Percentiles rank a stretch among this genome's conserved stretches.
phyloP scores from a whole-genome alignment of 2,888 invertebrate genomes.

The Mythimna lalbum region DNA sequence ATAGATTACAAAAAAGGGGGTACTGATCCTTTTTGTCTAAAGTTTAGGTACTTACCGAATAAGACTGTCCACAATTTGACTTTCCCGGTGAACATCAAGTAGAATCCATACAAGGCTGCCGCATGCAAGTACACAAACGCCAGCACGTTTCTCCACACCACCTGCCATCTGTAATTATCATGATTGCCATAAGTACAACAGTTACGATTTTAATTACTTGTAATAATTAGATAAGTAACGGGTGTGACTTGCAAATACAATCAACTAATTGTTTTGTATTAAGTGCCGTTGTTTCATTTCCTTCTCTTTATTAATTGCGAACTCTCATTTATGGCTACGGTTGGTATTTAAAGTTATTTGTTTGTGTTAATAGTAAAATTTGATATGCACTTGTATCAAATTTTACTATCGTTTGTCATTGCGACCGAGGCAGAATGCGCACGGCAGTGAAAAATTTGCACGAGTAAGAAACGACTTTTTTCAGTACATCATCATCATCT shows the following conservation, averaged over 20 bases:
- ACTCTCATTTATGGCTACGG: slow-evolving; percentile 2
- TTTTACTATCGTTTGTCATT: too few species aligned
- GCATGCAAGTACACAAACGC: slow-evolving; percentile 93
- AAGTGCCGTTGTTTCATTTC: slow-evolving; percentile 2
- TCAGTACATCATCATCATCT: too few species aligned
- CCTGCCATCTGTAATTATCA: slow-evolving; percentile 90
- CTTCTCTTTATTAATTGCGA: not conserved
- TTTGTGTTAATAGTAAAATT: too few species aligned
- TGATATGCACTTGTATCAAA: too few species aligned
- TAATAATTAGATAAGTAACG: slow-evolving; percentile 26
- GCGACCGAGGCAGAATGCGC: too few species aligned
- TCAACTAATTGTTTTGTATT: slow-evolving; percentile 14
- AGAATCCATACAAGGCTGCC: slow-evolving; percentile 92
- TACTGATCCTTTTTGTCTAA: too few species aligned
- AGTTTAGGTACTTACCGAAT: slow-evolving; percentile 86
- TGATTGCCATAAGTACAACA: slow-evolving; percentile 41
- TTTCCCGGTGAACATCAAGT: slow-evolving; percentile 86
- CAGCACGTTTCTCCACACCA: slow-evolving; percentile 95
- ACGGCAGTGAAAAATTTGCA: too few species aligned
- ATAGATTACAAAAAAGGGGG: too few species aligned
- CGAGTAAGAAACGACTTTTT: too few species aligned
- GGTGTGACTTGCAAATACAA: slow-evolving; percentile 41
- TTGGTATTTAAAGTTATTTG: not conserved
- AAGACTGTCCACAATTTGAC: slow-evolving; percentile 86
- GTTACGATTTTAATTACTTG: slow-evolving; percentile 41